Conservation (phyloP, 1,140 invertebrate species). For the Gryllus bimaculatus region DNA sequence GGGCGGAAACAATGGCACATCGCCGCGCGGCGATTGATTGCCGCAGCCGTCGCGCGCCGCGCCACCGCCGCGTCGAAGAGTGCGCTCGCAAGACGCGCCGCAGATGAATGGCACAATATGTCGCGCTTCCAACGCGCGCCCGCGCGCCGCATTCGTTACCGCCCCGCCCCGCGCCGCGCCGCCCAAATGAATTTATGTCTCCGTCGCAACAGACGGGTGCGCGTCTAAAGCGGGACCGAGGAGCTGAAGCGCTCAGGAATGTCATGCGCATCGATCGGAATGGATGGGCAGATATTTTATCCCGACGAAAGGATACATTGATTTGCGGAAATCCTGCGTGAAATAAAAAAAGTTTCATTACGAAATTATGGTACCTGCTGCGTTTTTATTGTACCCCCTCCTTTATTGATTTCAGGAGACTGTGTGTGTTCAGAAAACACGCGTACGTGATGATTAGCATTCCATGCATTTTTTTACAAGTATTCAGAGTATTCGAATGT, state of each 20-base stretch:
- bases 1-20: background rate
- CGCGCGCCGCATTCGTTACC: background rate
- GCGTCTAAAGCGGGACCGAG: background rate
- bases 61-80: background rate
- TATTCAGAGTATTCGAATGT: no score
- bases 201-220: background rate
- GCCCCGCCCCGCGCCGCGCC: no score
- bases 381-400: no score
- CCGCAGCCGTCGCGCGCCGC: no score
- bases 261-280: background rate
- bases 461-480: no score
- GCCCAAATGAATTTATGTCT: background rate
- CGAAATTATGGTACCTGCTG: no score
- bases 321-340: background rate
- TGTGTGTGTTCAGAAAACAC: no score
- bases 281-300: background rate
- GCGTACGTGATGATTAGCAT: no score
- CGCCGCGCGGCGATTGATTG: background rate
- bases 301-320: background rate
- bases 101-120: background rate
- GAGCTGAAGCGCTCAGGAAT: background rate
- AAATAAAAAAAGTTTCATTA: no score
- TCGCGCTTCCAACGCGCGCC: background rate
- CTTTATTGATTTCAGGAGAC: no score
- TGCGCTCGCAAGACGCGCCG: background rate